Percentiles rank a stretch among this genome's conserved stretches.
Conservation (phyloP, 2,797 vertebrate species). For the Phoeniculus purpureus region DNA sequence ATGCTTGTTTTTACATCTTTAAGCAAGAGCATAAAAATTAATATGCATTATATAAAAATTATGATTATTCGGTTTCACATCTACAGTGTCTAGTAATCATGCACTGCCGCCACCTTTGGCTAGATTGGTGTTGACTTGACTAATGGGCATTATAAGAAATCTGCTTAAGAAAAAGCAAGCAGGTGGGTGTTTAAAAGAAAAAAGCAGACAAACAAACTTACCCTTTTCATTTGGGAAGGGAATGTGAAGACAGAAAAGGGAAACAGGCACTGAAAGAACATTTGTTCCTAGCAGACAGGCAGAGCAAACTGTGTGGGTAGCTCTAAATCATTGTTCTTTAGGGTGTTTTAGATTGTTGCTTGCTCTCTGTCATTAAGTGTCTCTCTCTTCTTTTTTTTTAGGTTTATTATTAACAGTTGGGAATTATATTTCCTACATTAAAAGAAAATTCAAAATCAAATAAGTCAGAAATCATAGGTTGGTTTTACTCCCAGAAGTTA, state of each 20-base stretch:
- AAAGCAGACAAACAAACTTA: neutral
- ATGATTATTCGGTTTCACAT: neutral
- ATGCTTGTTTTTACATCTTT: neutral
- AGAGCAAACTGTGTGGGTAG: neutral
- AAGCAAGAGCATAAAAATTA: neutral
- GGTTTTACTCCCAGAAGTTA: neutral
- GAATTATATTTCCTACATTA: neutral
- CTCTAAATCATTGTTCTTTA: neutral
- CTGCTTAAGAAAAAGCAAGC: neutral
- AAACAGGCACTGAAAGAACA: neutral
- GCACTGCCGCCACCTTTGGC: accelerated
- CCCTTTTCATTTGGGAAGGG: neutral
- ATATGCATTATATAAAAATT: neutral
- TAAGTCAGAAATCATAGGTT: neutral
- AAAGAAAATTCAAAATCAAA: neutral
- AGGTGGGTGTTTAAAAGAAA: neutral
- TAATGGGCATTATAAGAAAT: neutral
- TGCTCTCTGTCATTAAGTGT: neutral
- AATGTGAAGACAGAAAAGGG: neutral
- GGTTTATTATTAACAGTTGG: neutral
- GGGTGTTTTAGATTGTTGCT: neutral
- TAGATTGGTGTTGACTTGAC: neutral
- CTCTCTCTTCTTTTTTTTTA: accelerated
- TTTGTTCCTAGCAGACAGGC: neutral
- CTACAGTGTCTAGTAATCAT: neutral